These are phyloP conservation scores for Saccopteryx leptura DNA, from an alignment of 2,113 vertebrate genomes.

Conservation along the genomic window DNA sequence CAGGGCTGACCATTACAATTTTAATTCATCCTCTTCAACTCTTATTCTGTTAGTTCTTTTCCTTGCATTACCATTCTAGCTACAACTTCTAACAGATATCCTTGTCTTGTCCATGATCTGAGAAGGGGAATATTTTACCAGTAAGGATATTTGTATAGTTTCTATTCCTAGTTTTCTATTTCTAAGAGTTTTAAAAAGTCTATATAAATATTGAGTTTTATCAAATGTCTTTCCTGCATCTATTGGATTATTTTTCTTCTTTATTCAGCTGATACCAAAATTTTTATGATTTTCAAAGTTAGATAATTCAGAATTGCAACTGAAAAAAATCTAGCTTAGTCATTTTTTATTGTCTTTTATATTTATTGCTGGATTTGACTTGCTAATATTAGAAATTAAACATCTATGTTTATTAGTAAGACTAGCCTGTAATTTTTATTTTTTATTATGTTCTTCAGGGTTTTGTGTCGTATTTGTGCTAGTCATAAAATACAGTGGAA, in stretches of 20 bases:
- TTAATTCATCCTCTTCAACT: background rate
- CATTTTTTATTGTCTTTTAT: background rate
- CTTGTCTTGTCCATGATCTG: background rate
- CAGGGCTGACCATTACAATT: background rate
- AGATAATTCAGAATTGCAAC: constrained; percentile 34
- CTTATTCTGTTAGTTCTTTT: constrained; percentile 9
- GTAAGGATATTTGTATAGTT: background rate
- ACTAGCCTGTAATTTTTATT: background rate
- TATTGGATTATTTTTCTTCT: background rate
- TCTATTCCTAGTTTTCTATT: constrained; percentile 1
- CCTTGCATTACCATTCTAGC: background rate
- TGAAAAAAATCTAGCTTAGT: constrained; percentile 14
- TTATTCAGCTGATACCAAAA: background rate
- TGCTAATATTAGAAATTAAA: background rate
- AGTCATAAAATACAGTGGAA: background rate
- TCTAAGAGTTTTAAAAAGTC: background rate
- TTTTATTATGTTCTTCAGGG: background rate
- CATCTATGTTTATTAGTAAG: background rate
- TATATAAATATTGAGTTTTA: background rate
- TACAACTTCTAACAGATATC: constrained; percentile 29
- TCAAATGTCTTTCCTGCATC: background rate
- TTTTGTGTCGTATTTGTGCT: background rate
- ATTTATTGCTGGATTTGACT: background rate
- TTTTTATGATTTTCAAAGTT: constrained; percentile 11
- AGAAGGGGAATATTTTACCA: background rate